Percentiles rank a stretch among this genome's conserved stretches.
Conservation (phyloP, 1,140 invertebrate species). For the Panulirus ornatus region DNA sequence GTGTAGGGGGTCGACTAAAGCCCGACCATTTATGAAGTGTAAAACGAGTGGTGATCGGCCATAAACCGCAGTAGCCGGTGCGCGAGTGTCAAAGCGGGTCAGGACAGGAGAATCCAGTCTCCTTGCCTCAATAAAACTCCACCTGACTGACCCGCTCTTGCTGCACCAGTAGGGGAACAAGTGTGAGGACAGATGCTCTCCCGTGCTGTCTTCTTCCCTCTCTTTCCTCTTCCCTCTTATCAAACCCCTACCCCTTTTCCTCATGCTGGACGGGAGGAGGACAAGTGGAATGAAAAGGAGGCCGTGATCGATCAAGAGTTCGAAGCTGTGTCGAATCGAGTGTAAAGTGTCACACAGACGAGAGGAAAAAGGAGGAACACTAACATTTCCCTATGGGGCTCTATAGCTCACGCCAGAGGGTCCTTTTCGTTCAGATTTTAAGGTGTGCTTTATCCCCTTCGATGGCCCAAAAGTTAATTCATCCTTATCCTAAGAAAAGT, state of each 20-base stretch:
- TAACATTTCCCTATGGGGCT: slow-evolving; percentile 28
- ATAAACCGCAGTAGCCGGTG: slow-evolving; percentile 57
- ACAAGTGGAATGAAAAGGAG: no score
- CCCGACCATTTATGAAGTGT: slow-evolving; percentile 63
- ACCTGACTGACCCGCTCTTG: slow-evolving; percentile 22
- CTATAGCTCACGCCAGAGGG: background rate
- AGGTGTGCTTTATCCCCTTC: background rate
- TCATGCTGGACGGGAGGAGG: background rate
- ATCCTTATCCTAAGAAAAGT: slow-evolving; percentile 13
- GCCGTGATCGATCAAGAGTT: no score
- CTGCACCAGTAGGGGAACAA: background rate
- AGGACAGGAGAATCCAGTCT: background rate
- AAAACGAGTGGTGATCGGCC: slow-evolving; percentile 54
- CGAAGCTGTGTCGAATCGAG: no score
- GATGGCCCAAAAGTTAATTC: background rate
- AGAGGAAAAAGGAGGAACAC: slow-evolving; percentile 6
- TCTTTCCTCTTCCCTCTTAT: no score
- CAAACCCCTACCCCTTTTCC: background rate
- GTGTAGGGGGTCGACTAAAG: slow-evolving; percentile 35
- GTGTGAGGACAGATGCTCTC: background rate
- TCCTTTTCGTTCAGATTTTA: background rate
- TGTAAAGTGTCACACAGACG: no score
- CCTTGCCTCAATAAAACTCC: slow-evolving; percentile 33
- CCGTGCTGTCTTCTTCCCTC: background rate
- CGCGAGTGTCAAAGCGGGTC: slow-evolving; percentile 8